Evolutionary conservation across 2,113 vertebrate species (phyloP).

Genomic region (Hyaena hyaena): DNA sequence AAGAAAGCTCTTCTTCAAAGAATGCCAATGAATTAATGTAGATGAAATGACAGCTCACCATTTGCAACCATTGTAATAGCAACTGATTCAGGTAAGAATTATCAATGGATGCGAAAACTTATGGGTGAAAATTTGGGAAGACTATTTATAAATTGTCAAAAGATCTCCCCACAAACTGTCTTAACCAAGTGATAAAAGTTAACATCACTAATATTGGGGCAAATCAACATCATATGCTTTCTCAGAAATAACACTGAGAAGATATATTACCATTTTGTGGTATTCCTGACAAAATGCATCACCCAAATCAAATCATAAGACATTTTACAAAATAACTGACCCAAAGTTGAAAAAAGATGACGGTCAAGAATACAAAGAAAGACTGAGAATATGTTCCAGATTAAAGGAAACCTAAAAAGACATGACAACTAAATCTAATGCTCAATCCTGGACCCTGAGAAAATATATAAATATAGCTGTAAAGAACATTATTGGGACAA

Average conservation of each 20-base stretch:
- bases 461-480: neutral
- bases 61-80: neutral
- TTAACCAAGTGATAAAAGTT: conserved; percentile 29
- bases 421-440: neutral
- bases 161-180: neutral
- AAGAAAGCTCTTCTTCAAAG: conserved; percentile 2
- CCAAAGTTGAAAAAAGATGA: neutral
- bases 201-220: neutral
- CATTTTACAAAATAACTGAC: conserved; percentile 28
- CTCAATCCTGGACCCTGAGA: neutral
- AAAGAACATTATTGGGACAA: neutral
- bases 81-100: neutral
- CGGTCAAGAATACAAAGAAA: conserved; percentile 14
- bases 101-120: neutral
- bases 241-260: neutral
- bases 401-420: neutral
- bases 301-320: neutral
- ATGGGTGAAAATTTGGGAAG: neutral
- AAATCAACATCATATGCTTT: neutral
- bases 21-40: conserved; percentile 12
- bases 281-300: neutral
- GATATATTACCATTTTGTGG: neutral
- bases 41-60: conserved; percentile 21
- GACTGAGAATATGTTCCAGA: conserved; percentile 1
- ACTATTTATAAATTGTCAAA: conserved; percentile 2